Percentiles rank a stretch among this genome's conserved stretches.
These are phyloP conservation scores for Bombus breviceps DNA, from an alignment of 1,140 invertebrate species.

Conservation along the genomic window DNA sequence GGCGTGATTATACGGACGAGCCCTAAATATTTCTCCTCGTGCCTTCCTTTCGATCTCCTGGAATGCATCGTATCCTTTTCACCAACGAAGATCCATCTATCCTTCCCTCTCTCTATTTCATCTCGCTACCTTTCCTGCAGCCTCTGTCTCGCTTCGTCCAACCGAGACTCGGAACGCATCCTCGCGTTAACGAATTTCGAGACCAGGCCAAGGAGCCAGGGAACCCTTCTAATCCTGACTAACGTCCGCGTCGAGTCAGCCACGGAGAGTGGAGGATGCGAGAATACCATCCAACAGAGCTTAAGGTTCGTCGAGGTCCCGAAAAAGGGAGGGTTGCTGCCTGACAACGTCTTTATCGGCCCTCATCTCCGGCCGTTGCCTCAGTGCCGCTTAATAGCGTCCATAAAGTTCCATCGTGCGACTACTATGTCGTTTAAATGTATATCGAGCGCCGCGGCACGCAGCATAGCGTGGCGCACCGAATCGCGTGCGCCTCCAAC, in stretches of 20 bases:
- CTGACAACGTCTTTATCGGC: slow-evolving; percentile 55
- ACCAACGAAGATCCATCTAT: slow-evolving; percentile 16
- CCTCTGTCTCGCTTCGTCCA: not conserved
- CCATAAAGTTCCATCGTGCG: slow-evolving; percentile 54
- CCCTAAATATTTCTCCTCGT: slow-evolving; percentile 62
- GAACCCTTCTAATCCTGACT: slow-evolving; percentile 72
- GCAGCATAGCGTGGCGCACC: slow-evolving; percentile 3
- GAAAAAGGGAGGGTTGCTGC: slow-evolving; percentile 32
- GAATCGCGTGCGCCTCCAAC: slow-evolving; percentile 49
- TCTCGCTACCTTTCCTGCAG: not conserved
- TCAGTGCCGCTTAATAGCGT: slow-evolving; percentile 48
- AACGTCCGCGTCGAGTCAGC: slow-evolving; percentile 50
- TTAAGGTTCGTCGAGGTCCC: slow-evolving; percentile 45
- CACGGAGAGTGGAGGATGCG: slow-evolving; percentile 4
- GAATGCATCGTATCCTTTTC: slow-evolving; percentile 45
- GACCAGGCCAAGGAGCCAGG: slow-evolving; percentile 22
- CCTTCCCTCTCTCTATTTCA: not conserved
- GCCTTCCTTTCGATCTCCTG: slow-evolving; percentile 58
- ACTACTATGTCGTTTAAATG: slow-evolving; percentile 61
- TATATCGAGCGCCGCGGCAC: slow-evolving; percentile 45
- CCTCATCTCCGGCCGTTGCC: slow-evolving; percentile 32
- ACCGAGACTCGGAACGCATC: slow-evolving; percentile 36
- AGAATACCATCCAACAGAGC: slow-evolving; percentile 38
- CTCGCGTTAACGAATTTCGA: slow-evolving; percentile 64
- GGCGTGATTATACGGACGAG: slow-evolving; percentile 58